These are phyloP conservation scores for Brachynemurus nebulosus DNA, from an alignment of 2,888 invertebrate genomes.

Conservation along the genomic window DNA sequence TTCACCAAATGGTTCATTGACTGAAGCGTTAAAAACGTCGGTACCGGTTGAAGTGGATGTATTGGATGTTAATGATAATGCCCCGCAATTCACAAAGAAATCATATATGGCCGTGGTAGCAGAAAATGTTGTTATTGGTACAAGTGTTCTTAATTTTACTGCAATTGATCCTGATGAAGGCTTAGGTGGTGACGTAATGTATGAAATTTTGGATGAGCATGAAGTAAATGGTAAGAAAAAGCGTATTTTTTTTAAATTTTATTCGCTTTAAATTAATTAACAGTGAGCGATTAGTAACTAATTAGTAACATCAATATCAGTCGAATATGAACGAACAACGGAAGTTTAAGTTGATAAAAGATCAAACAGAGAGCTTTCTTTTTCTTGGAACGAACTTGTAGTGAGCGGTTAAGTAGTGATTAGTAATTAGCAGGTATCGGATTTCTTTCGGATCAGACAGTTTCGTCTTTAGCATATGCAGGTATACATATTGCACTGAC, in stretches of 20 bases:
- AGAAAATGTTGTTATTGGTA: slow-evolving; percentile 54
- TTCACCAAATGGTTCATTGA: slow-evolving; percentile 48
- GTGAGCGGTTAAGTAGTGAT: too few species aligned
- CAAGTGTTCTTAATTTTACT: slow-evolving; percentile 49
- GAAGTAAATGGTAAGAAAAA: slow-evolving; percentile 48
- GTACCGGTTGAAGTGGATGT: slow-evolving; percentile 54
- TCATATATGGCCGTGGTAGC: slow-evolving; percentile 61
- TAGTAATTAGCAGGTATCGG: too few species aligned
- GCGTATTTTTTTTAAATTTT: background rate
- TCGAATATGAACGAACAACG: too few species aligned
- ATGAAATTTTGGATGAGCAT: slow-evolving; percentile 58
- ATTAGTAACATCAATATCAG: too few species aligned
- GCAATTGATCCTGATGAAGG: slow-evolving; percentile 69
- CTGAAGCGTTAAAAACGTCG: slow-evolving; percentile 47
- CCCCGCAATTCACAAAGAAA: slow-evolving; percentile 49
- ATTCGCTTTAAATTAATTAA: background rate
- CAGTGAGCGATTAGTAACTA: background rate
- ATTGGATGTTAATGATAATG: slow-evolving; percentile 66
- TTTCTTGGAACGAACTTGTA: too few species aligned
- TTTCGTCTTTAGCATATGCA: too few species aligned
- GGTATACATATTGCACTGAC: too few species aligned
- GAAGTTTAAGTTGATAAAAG: too few species aligned
- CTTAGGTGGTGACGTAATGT: slow-evolving; percentile 52
- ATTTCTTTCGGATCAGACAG: too few species aligned
- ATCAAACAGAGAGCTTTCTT: too few species aligned